A percentile compares a stretch with the other conserved stretches of the same genome.
Conservation (phyloP, 2,797 vertebrate genomes). For the Trichosurus vulpecula region DNA sequence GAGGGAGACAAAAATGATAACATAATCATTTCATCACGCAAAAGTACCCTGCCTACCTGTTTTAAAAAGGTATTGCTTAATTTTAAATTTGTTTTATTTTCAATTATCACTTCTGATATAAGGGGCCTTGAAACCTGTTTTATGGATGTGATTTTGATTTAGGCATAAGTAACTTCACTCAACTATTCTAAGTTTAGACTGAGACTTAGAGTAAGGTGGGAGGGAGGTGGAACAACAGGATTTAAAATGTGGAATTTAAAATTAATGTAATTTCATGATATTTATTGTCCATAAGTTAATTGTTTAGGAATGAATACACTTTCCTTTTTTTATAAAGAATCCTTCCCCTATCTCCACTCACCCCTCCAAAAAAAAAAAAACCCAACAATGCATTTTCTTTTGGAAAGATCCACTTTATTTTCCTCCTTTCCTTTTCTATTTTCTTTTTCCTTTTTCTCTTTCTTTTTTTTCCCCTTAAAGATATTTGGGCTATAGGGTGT, state of each 20-base stretch:
- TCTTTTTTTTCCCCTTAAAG: slow-evolving; percentile 83
- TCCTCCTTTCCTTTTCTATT: slow-evolving; percentile 82
- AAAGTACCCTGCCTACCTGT: slow-evolving; percentile 25
- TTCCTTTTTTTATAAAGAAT: slow-evolving; percentile 44
- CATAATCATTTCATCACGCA: slow-evolving; percentile 26
- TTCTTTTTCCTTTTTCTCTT: slow-evolving; percentile 53
- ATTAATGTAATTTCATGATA: slow-evolving; percentile 46
- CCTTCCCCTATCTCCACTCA: not conserved
- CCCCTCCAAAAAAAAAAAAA: slow-evolving; percentile 29
- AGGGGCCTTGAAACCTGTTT: slow-evolving; percentile 47
- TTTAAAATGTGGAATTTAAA: slow-evolving; percentile 41
- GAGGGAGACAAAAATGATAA: slow-evolving; percentile 37
- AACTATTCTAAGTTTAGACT: slow-evolving; percentile 37
- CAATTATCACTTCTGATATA: slow-evolving; percentile 1
- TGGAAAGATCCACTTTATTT: slow-evolving; percentile 82
- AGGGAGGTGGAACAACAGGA: slow-evolving; percentile 4
- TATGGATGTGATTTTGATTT: slow-evolving; percentile 43
- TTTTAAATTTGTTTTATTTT: slow-evolving; percentile 67
- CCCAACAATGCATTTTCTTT: slow-evolving; percentile 76
- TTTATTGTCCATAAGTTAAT: slow-evolving; percentile 39
- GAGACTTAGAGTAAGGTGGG: slow-evolving; percentile 33
- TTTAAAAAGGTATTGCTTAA: slow-evolving; percentile 23
- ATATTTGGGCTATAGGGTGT: slow-evolving; percentile 99
- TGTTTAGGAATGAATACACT: slow-evolving; percentile 63
- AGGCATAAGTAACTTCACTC: slow-evolving; percentile 31